Base-by-base conservation (phyloP, 2,797 vertebrate genomes). In the Micromesistius poutassou region DNA sequence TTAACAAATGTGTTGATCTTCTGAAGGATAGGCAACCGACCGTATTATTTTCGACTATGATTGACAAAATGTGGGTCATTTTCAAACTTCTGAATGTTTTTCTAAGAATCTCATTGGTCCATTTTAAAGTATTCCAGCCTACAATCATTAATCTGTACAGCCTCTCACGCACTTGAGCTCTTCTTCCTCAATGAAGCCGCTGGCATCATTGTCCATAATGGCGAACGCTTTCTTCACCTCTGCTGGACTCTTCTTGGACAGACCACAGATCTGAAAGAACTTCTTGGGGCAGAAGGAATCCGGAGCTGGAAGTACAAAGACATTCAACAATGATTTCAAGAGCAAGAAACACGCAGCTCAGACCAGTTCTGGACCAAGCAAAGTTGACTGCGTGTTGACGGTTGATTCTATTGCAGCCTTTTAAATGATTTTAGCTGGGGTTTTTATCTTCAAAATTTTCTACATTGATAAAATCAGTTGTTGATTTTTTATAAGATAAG, bases 261-360 rank as follows among this genome's bases (percentile, higher is more conserved):
- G 95, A 79, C 98, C 97, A 77, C 95, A 97, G 62, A 94, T 81
- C 93, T 96, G 93, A 94, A 99, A 99, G 93, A 99, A 99, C 94
- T 96, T 98, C 93, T 96, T 98, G 86, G 94, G 93, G 85, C 93
- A 95, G 90, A 99, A 99, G 89, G 96, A 95, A 84, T 98, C 96
- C 85, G 96, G 96, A 88, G 95, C 98, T 99, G 87, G 86, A 82
- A 82, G 84, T 79, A 71, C 73, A 75, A 0, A 55, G 12, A 30
- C 9, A 75, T 9, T 5, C 25, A 62, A 62, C 46, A 62, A 9
- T 62, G 22, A 62, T 1, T n/a, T 62, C 22, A 4, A 50, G 46
- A 50, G 46, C 46, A 12, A 5, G 46, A 50, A 19, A 19, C 4
- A 10, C 1, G 1, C 40, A 2, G 40, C 10, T 14, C 1, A 14